These are phyloP conservation scores for Lota lota DNA, from an alignment of 2,113 vertebrate genomes.

Conservation along the genomic window DNA sequence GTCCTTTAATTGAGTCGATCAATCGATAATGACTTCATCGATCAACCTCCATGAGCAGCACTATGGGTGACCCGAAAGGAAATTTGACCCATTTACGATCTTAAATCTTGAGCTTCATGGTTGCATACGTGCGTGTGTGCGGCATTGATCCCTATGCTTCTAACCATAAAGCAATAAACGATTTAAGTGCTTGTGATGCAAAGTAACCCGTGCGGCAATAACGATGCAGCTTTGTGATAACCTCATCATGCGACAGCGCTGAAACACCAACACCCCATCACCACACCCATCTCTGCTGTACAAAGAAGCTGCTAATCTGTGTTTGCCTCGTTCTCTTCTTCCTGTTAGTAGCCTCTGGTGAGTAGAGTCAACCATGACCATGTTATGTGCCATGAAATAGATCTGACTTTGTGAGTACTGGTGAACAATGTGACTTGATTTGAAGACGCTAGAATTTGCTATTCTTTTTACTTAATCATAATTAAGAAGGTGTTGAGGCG, in stretches of 20 bases:
- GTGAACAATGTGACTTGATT: conserved; percentile 1
- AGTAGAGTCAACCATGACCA: conserved; percentile 37
- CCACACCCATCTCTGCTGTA: conserved; percentile 53
- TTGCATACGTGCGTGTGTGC: conserved; percentile 45
- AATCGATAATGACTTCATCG: conserved; percentile 33
- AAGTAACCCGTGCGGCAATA: conserved; percentile 71
- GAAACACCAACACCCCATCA: conserved; percentile 25
- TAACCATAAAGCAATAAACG: conserved; percentile 71
- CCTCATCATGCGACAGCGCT: conserved; percentile 44
- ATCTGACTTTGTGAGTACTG: conserved; percentile 3
- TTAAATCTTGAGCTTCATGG: conserved; percentile 64
- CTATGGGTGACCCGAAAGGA: conserved; percentile 37
- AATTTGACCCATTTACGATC: conserved; percentile 31
- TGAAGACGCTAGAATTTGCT: conserved; percentile 28
- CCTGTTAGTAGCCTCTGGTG: conserved; percentile 37
- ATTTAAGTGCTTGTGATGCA: conserved; percentile 65
- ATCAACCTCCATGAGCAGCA: conserved; percentile 49
- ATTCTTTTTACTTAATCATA: conserved; percentile 26
- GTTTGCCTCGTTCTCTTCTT: conserved; percentile 36
- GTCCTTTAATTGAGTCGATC: conserved; percentile 33
- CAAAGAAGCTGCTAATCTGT: conserved; percentile 53
- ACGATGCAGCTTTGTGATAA: conserved; percentile 65
- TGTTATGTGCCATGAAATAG: conserved; percentile 13
- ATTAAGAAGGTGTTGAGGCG: conserved; percentile 4
- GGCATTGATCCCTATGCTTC: conserved; percentile 60